A percentile compares a stretch with the other conserved stretches of the same genome.
Evolutionary conservation across 2,888 invertebrate species (phyloP).

Genomic region (Malacosoma neustria): DNA sequence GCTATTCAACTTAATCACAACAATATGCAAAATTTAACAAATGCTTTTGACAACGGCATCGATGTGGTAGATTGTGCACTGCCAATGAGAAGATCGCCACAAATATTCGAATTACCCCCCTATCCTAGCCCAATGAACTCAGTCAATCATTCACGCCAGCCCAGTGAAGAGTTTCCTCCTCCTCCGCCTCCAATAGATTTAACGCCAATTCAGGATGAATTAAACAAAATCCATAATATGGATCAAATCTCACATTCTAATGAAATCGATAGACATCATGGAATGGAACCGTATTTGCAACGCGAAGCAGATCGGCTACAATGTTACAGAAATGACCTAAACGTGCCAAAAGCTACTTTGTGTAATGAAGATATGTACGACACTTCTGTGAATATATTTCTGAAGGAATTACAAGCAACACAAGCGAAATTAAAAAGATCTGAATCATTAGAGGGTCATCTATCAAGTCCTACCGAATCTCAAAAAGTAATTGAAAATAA

Average conservation of each 20-base stretch:
- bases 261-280: slow-evolving; percentile 19
- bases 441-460: slow-evolving; percentile 49
- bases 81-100: slow-evolving; percentile 49
- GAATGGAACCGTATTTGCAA: not conserved
- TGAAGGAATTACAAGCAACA: slow-evolving; percentile 87
- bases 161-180: slow-evolving; percentile 92
- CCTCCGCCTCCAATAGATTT: slow-evolving; percentile 88
- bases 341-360: not conserved
- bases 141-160: slow-evolving; percentile 86
- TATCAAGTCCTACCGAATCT: slow-evolving; percentile 38
- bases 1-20: slow-evolving; percentile 36
- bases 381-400: slow-evolving; percentile 77
- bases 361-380: slow-evolving; percentile 8
- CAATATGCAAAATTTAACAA: slow-evolving; percentile 52
- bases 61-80: slow-evolving; percentile 79
- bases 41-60: slow-evolving; percentile 62
- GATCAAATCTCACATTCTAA: slow-evolving; percentile 17
- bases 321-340: not conserved
- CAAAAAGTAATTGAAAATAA: slow-evolving; percentile 29
- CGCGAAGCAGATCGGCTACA: not conserved
- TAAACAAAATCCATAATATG: slow-evolving; percentile 57
- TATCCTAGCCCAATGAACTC: slow-evolving; percentile 87
- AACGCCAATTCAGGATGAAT: slow-evolving; percentile 77
- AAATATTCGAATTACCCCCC: slow-evolving; percentile 80
- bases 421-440: slow-evolving; percentile 75